Evolutionary conservation across 2,888 invertebrate species (phyloP).

Genomic region (Tuberolachnus salignus): DNA sequence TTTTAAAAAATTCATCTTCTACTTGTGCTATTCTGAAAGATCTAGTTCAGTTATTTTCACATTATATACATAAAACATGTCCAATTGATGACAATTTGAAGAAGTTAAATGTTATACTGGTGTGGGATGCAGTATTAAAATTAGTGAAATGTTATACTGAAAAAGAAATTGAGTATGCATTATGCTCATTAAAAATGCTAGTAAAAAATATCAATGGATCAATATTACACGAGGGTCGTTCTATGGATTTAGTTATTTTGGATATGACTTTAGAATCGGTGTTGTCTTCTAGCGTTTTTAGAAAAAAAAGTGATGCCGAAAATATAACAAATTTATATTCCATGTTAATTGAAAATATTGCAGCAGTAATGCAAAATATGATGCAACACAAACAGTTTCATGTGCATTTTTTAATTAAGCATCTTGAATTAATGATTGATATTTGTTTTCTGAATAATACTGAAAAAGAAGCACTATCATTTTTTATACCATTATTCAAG

Average conservation of each 20-base stretch:
- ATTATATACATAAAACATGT: constrained; percentile 27
- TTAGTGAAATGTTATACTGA: constrained; percentile 25
- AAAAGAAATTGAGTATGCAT: constrained; percentile 50
- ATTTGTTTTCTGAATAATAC: constrained; percentile 37
- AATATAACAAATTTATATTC: constrained; percentile 42
- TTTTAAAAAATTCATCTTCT: constrained; percentile 26
- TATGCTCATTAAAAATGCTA: constrained; percentile 32
- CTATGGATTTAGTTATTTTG: constrained; percentile 46
- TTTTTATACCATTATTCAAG: constrained; percentile 42
- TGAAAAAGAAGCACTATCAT: constrained; percentile 46
- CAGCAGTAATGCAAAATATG: constrained; percentile 52
- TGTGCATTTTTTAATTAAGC: constrained; percentile 41
- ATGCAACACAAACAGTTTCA: constrained; percentile 38
- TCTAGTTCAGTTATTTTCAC: constrained; percentile 39
- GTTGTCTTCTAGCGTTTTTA: constrained; percentile 37
- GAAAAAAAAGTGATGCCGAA: constrained; percentile 46
- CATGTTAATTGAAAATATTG: constrained; percentile 47
- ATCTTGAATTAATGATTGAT: constrained; percentile 50
- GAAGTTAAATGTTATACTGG: constrained; percentile 40
- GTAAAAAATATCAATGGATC: constrained; percentile 43
- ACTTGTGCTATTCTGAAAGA: constrained; percentile 32
- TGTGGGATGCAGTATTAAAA: constrained; percentile 49
- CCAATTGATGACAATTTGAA: constrained; percentile 51
- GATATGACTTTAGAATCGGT: constrained; percentile 52
- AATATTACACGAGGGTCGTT: constrained; percentile 35